Base-by-base conservation (phyloP, 2,113 vertebrate genomes). In the Oncorhynchus mykiss region DNA sequence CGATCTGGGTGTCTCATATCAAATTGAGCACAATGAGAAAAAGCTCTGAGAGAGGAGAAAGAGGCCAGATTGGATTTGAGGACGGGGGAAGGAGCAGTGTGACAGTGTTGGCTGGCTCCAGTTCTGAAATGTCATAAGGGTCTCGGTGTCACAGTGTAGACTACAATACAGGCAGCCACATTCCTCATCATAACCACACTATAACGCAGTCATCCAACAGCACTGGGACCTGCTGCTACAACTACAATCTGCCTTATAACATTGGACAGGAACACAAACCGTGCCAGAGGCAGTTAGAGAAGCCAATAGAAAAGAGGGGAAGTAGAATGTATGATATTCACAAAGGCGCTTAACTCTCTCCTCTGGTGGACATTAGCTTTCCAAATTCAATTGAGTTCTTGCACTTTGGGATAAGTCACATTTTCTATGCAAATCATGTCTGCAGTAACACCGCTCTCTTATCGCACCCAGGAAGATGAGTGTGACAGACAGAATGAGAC, bases 141-240 rank as follows among this genome's bases (percentile, higher is more conserved):
- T 72, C 74, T 78, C 1, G 59, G 88, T 86, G 86, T 85, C 81
- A 86, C 83, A 86, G 84, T 83, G 75, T 57, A 12, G 7, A 75
- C 78, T 24, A 80, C 84, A 71, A 78, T 22, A 80, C 84, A 71
- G 80, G 77, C 86, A 67, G 83, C 80, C 77, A 86, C 83, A 74
- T 89, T 86, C 75, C 84, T 90, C 91, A 88, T 86, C 84, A 88
- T 88, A 89, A 89, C 84, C 85, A 80, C 89, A 87, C 84, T 85
- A 81, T 82, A 78, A 76, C 82, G 73, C 83, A 75, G 87, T 89
- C 87, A 89, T 90, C 83, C 86, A 88, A 83, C 84, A 72, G 88
- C 83, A 78, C 73, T 64, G 84, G 81, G 76, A 49, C 82, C 73
- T 79, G 77, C 66, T 76, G 72, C 87, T 79, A 76, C 68, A 82